Base-by-base conservation (phyloP, 2,797 vertebrate genomes). In the Mus spretus region DNA sequence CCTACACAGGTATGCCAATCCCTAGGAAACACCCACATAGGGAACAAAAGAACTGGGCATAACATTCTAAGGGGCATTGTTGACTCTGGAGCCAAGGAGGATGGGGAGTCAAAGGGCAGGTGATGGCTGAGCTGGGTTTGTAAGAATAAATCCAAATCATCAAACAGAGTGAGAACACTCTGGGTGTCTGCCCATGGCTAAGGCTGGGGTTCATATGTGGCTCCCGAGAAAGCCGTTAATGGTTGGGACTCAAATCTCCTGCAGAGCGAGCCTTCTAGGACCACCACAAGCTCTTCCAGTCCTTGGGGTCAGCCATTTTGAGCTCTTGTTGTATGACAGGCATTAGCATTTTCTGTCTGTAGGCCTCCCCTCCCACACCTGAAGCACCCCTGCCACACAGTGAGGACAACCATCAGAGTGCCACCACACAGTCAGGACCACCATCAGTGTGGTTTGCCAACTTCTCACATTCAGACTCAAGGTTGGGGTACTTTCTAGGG, bases 181-280 rank as follows among this genome's bases (percentile, higher is more conserved):
- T 37, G 31, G 19, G 3, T 72, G 0, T 80, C 72, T 37, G 31
- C 67, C 65, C 20, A 26, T 31, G 70, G 55, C 37, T 63, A 50
- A 80, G 40, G 14, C 37, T 22, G 19, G 17, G 22, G 6, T 72
- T 63, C 59, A 10, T 31, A 65, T 6, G 9, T 50, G n/a, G 83
- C 37, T 67, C 53, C 81, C 59, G 26, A 61, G 57, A 0, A 77
- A 86, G 17, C 77, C 19, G 8, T 61, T 59, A 50, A 50, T 17
- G 53, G 37, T 65, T 72, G 3, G 47, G 34, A 31, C 65, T 88
- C 13, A 0, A 44, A 40, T 90, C 82, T 94, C 90, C 77, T 96
- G 89, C 91, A 92, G 75, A 92, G 75, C 90, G 89, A 93, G 83
- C 7, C 90, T 77, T 88, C 80, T 19, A 3, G 19, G 70, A 79